Evolutionary conservation across 2,797 vertebrate genomes (phyloP).

Genomic region (Aselliscus stoliczkanus): DNA sequence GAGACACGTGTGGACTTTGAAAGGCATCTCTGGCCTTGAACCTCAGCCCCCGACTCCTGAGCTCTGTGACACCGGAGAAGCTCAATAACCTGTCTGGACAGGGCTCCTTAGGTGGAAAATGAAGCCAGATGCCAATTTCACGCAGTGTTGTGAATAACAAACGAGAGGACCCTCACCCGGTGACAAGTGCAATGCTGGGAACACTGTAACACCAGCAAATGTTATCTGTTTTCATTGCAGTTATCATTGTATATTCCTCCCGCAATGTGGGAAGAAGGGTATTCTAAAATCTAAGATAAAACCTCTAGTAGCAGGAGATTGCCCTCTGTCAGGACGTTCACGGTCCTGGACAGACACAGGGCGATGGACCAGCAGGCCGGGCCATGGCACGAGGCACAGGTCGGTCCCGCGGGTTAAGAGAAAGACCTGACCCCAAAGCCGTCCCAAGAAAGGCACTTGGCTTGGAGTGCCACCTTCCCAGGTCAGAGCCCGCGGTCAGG

Average conservation of each 20-base stretch:
- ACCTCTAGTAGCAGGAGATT: neutral
- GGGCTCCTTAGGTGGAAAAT: neutral
- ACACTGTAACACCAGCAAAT: no score
- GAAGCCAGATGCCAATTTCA: neutral
- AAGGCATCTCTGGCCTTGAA: neutral
- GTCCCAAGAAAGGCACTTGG: conserved; percentile 60
- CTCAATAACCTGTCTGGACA: neutral
- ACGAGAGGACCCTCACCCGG: neutral
- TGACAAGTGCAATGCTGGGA: neutral
- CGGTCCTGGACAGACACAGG: neutral
- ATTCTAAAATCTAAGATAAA: neutral
- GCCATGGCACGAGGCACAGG: neutral
- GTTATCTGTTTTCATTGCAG: neutral
- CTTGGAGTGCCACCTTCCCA: conserved; percentile 68
- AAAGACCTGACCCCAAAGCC: neutral
- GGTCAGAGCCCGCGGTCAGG: conserved; percentile 74
- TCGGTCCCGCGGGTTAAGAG: neutral
- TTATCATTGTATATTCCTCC: neutral
- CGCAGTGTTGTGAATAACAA: neutral
- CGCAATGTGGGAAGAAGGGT: neutral
- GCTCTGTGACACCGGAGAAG: neutral
- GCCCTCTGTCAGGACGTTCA: neutral
- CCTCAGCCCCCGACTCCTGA: neutral
- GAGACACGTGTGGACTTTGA: neutral
- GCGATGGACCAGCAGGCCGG: neutral